phyloP scores from a whole-genome alignment of 2,113 vertebrate species.

The Morone saxatilis region DNA sequence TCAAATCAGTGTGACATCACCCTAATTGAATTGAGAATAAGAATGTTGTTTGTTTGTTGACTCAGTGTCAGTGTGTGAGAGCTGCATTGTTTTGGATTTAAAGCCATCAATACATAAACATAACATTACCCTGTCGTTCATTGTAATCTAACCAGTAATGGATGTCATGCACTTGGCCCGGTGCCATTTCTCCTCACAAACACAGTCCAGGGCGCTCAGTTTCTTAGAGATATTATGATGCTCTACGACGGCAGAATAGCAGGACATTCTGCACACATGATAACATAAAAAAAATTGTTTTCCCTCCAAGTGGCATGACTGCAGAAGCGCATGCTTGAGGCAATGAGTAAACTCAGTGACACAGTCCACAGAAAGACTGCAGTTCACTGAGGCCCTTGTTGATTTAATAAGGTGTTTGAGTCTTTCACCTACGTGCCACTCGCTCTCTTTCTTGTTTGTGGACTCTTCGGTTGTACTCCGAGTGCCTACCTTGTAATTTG shows the following conservation, averaged over 20 bases:
- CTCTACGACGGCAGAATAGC: conserved; percentile 19
- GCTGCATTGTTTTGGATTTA: conserved; percentile 56
- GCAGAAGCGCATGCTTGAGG: conserved; percentile 40
- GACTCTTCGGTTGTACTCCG: conserved; percentile 27
- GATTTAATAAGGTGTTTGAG: conserved; percentile 62
- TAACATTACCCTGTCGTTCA: conserved; percentile 50
- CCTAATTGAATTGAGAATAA: conserved; percentile 64
- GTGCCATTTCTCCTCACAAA: conserved; percentile 36
- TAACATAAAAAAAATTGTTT: conserved; percentile 61
- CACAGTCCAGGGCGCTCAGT: background rate
- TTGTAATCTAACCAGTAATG: conserved; percentile 65
- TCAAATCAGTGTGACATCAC: conserved; percentile 74
- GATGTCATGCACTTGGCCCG: conserved; percentile 66
- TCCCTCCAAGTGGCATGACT: conserved; percentile 51
- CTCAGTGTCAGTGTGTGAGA: conserved; percentile 50
- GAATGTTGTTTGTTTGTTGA: conserved; percentile 63
- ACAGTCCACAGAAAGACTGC: background rate
- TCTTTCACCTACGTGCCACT: conserved; percentile 13
- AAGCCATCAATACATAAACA: conserved; percentile 57
- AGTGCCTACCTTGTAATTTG: conserved; percentile 30
- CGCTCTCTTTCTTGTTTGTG: conserved; percentile 36
- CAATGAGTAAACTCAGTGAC: conserved; percentile 64
- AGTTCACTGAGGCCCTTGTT: conserved; percentile 46
- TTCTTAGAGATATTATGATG: conserved; percentile 17
- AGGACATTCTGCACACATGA: conserved; percentile 52